Evolutionary conservation across 2,797 vertebrate species (phyloP).

Genomic region (Rhabdophis nuchalis): DNA sequence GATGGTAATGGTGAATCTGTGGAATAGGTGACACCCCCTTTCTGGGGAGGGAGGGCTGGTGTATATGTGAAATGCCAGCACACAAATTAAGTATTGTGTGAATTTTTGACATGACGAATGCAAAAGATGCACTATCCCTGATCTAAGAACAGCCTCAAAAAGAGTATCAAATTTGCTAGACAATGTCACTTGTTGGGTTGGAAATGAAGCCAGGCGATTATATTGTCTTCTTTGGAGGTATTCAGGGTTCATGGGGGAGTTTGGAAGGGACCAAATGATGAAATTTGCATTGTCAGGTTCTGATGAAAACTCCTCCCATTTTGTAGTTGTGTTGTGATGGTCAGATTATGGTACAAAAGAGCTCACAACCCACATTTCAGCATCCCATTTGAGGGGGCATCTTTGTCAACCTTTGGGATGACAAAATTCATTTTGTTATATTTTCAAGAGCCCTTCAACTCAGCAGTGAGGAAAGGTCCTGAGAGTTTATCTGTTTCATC

Average conservation of each 20-base stretch:
- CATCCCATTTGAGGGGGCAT: neutral
- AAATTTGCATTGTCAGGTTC: neutral
- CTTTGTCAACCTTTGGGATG: neutral
- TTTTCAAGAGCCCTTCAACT: neutral
- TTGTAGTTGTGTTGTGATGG: neutral
- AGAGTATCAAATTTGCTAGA: neutral
- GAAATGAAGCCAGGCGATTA: neutral
- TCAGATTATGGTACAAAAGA: neutral
- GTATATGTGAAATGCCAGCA: neutral
- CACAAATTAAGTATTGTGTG: neutral
- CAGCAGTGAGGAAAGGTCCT: neutral
- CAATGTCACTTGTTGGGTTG: neutral
- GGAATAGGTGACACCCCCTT: neutral
- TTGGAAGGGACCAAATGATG: neutral
- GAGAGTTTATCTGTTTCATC: neutral
- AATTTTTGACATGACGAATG: neutral
- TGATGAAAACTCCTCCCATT: neutral
- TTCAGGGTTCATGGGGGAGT: neutral
- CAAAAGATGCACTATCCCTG: neutral
- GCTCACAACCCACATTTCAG: neutral
- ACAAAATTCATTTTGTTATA: neutral
- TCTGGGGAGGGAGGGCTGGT: neutral
- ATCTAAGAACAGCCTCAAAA: neutral
- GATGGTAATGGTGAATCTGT: neutral
- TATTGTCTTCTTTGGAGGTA: neutral